Percentiles rank a stretch among this genome's conserved stretches.
Conservation (phyloP, 1,140 invertebrate species). For the Drusus annulatus region DNA sequence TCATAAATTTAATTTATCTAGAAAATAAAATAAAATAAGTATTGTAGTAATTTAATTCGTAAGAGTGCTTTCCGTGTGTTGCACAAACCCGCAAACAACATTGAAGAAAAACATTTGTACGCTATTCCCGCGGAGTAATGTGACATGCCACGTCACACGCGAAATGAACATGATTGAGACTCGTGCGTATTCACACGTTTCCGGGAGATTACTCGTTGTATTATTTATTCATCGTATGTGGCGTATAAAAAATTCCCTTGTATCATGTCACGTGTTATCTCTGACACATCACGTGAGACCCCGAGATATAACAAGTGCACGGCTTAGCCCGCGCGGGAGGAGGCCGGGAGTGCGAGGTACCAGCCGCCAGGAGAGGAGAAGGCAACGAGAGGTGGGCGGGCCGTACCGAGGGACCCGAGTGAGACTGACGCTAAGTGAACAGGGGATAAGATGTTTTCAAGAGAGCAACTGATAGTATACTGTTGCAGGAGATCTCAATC, state of each 20-base stretch:
- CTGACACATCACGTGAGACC: background rate
- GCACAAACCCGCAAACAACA: background rate
- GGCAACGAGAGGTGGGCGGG: background rate
- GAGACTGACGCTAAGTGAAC: conserved; percentile 53
- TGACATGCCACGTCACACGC: conserved; percentile 14
- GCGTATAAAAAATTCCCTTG: conserved; percentile 1
- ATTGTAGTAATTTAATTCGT: too few relatives aligned
- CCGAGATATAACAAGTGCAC: background rate
- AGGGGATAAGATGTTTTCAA: conserved; percentile 49
- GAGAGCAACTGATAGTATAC: conserved; percentile 28
- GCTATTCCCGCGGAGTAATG: background rate
- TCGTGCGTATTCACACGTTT: background rate
- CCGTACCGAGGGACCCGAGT: background rate
- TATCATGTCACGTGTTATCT: conserved; percentile 26
- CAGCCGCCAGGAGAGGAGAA: background rate
- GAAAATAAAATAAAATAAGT: too few relatives aligned
- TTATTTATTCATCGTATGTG: conserved; percentile 37
- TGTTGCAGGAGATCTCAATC: background rate
- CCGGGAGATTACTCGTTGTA: conserved; percentile 28
- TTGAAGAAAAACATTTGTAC: too few relatives aligned
- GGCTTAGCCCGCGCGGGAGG: background rate
- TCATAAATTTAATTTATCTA: too few relatives aligned
- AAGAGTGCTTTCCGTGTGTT: too few relatives aligned
- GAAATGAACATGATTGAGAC: conserved; percentile 33
- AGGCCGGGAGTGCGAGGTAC: background rate